phyloP scores from a whole-genome alignment of 2,113 vertebrate species.

The Probosciger aterrimus region DNA sequence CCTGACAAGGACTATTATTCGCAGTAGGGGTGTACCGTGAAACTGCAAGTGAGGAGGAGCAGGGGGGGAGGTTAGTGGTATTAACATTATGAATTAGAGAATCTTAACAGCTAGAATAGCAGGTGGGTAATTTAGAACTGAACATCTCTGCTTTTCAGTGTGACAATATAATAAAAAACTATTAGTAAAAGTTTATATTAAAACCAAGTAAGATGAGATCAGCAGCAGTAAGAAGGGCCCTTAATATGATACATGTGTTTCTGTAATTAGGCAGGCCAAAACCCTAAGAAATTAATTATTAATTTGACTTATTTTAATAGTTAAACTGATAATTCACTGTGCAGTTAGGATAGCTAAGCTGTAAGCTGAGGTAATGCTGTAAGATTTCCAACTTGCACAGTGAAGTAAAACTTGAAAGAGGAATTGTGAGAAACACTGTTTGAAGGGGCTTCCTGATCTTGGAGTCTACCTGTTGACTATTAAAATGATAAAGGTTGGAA shows the following conservation, averaged over 20 bases:
- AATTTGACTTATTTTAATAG: background rate
- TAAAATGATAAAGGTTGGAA: background rate
- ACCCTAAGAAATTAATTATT: background rate
- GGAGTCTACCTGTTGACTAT: background rate
- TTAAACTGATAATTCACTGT: background rate
- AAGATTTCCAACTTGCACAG: background rate
- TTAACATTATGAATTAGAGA: background rate
- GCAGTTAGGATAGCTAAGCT: background rate
- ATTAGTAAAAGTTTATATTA: background rate
- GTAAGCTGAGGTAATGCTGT: background rate
- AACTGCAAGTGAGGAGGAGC: background rate
- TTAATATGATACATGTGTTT: background rate
- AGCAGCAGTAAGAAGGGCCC: background rate
- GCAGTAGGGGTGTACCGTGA: background rate
- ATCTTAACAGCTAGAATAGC: background rate
- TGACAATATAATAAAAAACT: background rate
- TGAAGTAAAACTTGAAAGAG: background rate
- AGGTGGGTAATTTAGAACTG: background rate
- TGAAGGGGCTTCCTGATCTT: background rate
- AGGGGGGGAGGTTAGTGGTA: background rate
- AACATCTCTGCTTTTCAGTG: background rate
- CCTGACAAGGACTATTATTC: background rate
- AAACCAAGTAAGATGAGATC: background rate
- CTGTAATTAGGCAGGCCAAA: background rate
- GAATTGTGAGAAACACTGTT: background rate